phyloP scores from a whole-genome alignment of 1,140 invertebrate species.

The Hyles euphorbiae region DNA sequence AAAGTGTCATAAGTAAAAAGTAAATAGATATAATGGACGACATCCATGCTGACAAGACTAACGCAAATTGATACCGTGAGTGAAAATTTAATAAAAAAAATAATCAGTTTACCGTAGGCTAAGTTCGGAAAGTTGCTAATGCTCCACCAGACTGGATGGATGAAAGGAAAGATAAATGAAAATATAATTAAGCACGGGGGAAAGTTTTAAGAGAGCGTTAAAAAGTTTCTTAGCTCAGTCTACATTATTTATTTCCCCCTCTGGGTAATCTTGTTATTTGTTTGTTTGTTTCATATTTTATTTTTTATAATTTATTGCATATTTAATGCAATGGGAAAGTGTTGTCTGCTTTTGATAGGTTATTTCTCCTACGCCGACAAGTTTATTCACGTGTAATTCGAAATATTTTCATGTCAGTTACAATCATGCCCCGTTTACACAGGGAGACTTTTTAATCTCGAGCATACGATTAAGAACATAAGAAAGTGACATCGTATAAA shows the following conservation, averaged over 20 bases:
- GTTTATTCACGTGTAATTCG: background rate
- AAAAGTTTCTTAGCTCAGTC: constrained; percentile 48
- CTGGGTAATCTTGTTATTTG: constrained; percentile 42
- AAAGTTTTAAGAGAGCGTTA: constrained; percentile 56
- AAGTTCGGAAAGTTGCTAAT: constrained; percentile 14
- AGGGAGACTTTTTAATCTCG: no score
- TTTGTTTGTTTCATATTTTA: constrained; percentile 29
- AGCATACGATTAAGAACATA: no score
- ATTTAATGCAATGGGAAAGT: constrained; percentile 11
- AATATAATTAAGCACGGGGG: constrained; percentile 62
- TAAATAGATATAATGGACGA: no score
- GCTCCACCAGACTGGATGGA: constrained; percentile 26
- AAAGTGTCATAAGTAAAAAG: no score
- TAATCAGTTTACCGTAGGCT: constrained; percentile 11
- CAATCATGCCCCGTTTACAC: no score
- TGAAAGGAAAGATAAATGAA: constrained; percentile 62
- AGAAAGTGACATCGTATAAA: no score
- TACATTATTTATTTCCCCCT: constrained; percentile 52
- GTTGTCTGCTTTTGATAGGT: background rate
- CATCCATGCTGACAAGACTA: no score
- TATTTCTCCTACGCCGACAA: background rate
- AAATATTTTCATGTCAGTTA: no score
- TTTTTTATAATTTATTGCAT: constrained; percentile 22
- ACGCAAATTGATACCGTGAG: no score
- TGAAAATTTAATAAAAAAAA: background rate